Base-by-base conservation (phyloP, 2,113 vertebrate species). In the Bufo bufo region DNA sequence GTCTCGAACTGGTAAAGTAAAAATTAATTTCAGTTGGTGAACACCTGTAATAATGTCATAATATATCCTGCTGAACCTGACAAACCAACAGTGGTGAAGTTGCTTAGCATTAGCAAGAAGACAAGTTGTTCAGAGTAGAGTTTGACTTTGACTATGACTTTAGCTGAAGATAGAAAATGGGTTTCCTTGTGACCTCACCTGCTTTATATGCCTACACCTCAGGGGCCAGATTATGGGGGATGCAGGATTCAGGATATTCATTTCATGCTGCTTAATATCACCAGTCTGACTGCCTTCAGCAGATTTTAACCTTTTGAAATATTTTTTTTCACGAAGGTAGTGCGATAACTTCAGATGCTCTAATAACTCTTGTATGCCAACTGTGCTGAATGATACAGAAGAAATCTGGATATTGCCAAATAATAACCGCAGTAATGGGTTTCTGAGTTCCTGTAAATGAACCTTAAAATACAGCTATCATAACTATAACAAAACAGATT, bases 211-310 rank as follows among this genome's bases (percentile, higher is more conserved):
- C 13, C 43, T 74, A 14, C 71, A 74, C 71, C 71, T 74, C 45
- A 19, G 71, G 71, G 71, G 71, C 71, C 45, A 47, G 43, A 74
- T 74, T 74, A 74, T 74, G 71, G 3, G 71, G 33, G n/a, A 47
- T 74, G 43, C 71, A 74, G 33, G 71, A 47, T 74, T 74, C 71
- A 17, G 71, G 13, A 17, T 74, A 74, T 74, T 74, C 5, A 74
- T 74, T 72, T 74, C 71, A 74, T 47, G 71, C 14, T 47, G 71
- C 71, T 74, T 74, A 74, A 74, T 74, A 74, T 47, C 45, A 47
- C 71, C 43, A 74, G 43, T 14, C 14, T 9, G 71, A 19, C 71
- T 19, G 71, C 71, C 71, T 74, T 74, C 43, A 47, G 71, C 71
- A 45, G 71, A 17, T 47, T 74, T 6, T 74, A 47, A 49, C 43